These are phyloP conservation scores for Augochlorella aurata DNA, from an alignment of 2,888 invertebrate genomes.

Conservation along the genomic window DNA sequence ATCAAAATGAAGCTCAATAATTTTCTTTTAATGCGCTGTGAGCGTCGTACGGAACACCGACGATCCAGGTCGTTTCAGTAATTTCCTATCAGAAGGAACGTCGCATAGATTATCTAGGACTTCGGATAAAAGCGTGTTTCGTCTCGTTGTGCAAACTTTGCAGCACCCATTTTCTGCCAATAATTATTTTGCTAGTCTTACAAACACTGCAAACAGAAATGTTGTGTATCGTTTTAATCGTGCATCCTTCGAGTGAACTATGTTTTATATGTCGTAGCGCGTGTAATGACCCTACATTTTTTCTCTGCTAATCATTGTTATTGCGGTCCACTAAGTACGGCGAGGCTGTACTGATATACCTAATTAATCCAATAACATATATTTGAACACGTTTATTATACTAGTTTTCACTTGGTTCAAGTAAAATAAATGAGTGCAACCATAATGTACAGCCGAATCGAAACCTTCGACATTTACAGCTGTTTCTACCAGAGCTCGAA, in stretches of 20 bases:
- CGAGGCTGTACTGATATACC: not conserved
- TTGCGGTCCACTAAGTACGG: not conserved
- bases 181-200: not conserved
- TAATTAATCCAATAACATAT: too few species aligned
- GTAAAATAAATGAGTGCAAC: too few species aligned
- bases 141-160: not conserved
- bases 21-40: not conserved
- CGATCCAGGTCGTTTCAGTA: not conserved
- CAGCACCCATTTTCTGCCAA: not conserved
- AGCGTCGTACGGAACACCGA: not conserved
- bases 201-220: not conserved
- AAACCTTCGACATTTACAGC: too few species aligned
- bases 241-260: not conserved
- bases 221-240: not conserved
- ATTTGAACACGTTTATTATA: too few species aligned
- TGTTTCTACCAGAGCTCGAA: too few species aligned
- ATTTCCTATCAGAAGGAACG: not conserved
- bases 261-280: not conserved
- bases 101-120: not conserved
- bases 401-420: too few species aligned
- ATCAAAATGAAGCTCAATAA: not conserved
- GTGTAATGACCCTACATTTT: not conserved
- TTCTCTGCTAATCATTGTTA: not conserved
- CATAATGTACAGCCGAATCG: too few species aligned
- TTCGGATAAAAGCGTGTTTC: not conserved